These are phyloP conservation scores for Papilio protenor DNA, from an alignment of 2,888 invertebrate species.

Conservation along the genomic window DNA sequence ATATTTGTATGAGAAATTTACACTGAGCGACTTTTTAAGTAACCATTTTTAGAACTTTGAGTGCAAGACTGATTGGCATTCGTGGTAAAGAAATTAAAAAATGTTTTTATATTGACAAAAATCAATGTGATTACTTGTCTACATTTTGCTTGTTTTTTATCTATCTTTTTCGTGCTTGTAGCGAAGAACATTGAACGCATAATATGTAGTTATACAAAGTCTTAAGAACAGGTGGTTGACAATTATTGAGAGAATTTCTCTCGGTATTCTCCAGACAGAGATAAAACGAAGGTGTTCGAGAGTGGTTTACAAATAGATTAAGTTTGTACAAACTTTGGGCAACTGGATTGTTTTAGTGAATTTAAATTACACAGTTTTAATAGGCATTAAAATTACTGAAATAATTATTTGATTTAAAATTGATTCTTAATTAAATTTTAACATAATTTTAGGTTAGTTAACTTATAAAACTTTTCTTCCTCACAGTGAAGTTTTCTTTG, in stretches of 20 bases:
- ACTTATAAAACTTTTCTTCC: neutral
- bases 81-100: neutral
- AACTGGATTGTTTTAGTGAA: constrained; percentile 34
- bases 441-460: neutral
- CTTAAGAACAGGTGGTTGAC: constrained; percentile 30
- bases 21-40: neutral
- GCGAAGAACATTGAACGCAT: neutral
- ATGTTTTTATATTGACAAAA: neutral
- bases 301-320: constrained; percentile 42
- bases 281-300: constrained; percentile 40
- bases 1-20: neutral
- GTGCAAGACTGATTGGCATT: neutral
- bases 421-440: neutral
- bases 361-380: constrained; percentile 33
- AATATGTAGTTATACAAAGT: constrained; percentile 6
- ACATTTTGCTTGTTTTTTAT: neutral
- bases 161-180: neutral
- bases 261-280: constrained; percentile 29
- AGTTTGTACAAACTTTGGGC: constrained; percentile 36
- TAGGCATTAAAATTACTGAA: neutral
- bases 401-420: neutral
- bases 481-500: neutral
- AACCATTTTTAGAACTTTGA: neutral
- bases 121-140: neutral
- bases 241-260: constrained; percentile 34